These are phyloP conservation scores for Phrynocephalus guinanensis DNA, from an alignment of 2,797 vertebrate species.

Conservation along the genomic window DNA sequence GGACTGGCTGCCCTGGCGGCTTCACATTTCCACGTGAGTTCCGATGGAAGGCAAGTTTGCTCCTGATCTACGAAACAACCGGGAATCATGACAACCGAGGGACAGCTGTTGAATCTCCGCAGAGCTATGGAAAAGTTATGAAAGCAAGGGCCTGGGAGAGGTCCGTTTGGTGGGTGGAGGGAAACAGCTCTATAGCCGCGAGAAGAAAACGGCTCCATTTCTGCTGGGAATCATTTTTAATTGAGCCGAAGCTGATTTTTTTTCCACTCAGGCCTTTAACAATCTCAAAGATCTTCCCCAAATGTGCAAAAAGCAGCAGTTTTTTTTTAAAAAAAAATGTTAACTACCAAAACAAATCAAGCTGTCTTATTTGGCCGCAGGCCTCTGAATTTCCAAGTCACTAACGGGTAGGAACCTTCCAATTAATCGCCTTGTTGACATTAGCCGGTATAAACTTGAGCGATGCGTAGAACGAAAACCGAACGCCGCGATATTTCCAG, in stretches of 20 bases:
- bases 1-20: constrained; percentile 43
- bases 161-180: neutral
- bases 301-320: neutral
- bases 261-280: neutral
- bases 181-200: no score
- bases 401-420: neutral
- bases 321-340: neutral
- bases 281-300: neutral
- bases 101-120: constrained; percentile 22
- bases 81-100: constrained; percentile 40
- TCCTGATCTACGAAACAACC: constrained; percentile 15
- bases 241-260: constrained; percentile 19
- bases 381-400: neutral
- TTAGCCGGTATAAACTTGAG: neutral
- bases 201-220: neutral
- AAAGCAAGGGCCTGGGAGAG: constrained; percentile 28
- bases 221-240: neutral
- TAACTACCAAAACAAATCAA: constrained; percentile 14
- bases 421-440: neutral
- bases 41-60: neutral
- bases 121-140: neutral
- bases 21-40: neutral
- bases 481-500: neutral
- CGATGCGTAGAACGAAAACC: neutral
- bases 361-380: neutral